Conservation (phyloP, 2,888 invertebrate genomes). For the Colostygia pectinataria region DNA sequence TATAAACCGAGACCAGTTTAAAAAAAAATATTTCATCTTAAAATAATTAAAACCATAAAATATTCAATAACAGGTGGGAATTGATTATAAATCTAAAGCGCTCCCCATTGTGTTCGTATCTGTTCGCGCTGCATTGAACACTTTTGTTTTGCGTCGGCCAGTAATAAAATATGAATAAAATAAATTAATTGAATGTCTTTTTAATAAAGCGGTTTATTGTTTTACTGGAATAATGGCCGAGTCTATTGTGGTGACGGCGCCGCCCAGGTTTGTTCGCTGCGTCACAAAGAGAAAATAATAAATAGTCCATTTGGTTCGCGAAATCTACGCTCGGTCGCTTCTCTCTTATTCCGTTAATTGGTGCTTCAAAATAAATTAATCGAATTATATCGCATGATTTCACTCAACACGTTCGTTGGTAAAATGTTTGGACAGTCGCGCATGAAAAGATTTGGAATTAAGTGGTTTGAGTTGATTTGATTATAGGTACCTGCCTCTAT, state of each 20-base stretch:
- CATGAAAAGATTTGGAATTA: conserved; percentile 54
- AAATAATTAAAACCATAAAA: conserved; percentile 17
- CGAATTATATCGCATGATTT: conserved; percentile 72
- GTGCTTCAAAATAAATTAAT: conserved; percentile 76
- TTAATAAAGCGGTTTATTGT: conserved; percentile 80
- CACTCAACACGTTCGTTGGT: conserved; percentile 64
- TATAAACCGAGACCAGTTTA: neutral
- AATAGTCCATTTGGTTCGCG: conserved; percentile 77
- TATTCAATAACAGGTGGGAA: conserved; percentile 29
- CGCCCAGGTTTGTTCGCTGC: conserved; percentile 63
- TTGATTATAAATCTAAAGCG: conserved; percentile 28
- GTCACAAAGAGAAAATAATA: conserved; percentile 78
- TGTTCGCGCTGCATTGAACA: conserved; percentile 56
- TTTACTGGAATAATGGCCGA: conserved; percentile 73
- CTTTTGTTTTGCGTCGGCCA: conserved; percentile 63
- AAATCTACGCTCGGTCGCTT: conserved; percentile 75
- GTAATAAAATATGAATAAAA: conserved; percentile 80
- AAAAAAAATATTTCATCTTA: neutral
- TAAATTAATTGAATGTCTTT: conserved; percentile 81
- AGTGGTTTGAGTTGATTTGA: conserved; percentile 54
- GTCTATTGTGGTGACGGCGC: conserved; percentile 62
- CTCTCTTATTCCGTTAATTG: conserved; percentile 75
- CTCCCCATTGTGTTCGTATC: conserved; percentile 26
- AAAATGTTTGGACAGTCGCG: conserved; percentile 69
- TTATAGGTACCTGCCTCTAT: conserved; percentile 32